Evolutionary conservation across 2,888 invertebrate species (phyloP), one percentile per base, ranked within the genome.

Genomic region (Plebejus argus): DNA sequence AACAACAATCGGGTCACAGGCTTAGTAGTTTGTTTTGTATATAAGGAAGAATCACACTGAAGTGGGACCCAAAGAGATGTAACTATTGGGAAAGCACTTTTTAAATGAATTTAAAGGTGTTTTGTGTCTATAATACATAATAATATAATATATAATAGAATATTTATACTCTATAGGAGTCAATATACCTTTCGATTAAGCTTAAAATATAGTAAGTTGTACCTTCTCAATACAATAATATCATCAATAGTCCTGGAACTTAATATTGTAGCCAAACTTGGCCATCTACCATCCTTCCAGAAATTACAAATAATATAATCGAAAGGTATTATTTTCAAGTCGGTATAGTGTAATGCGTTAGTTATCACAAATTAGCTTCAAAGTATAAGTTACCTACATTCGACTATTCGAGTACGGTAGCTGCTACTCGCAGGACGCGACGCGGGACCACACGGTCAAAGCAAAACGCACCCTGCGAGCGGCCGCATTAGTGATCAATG

Each of bases 331-430:
- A 85, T 86, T 82, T 80, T 82, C 83, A 76, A 79, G 79, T 80
- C 80, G 78, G 77, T 75, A 81, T 89, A 90, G 89, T 80, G 20
- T 91, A 90, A 90, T 89, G 85, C 84, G 87, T 90, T 90, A 90
- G 89, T 87, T 85, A 88, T 89, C 92, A 92, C 92, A 90, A 90
- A 90, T 86, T 91, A 92, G 93, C 92, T 93, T 93, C 85, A 89
- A 91, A 87, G 83, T 90, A 88, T 90, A n/a, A n/a, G n/a, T n/a
- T n/a, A 91, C 81, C 81, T 81, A 91, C 81, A 81, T 81, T 89
- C 89, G 90, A 89, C 82, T 82, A 81, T 81, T 89, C 89, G 90
- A 89, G 82, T 82, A 87, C 80, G 72, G 45, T 39, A n/a, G 49
- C 49, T 23, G 49, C 49, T 23, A 23, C 74, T 53, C 74, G 15